A percentile compares a stretch with the other conserved stretches of the same genome.
phyloP scores from a whole-genome alignment of 2,888 invertebrate species.

The Boloria selene region DNA sequence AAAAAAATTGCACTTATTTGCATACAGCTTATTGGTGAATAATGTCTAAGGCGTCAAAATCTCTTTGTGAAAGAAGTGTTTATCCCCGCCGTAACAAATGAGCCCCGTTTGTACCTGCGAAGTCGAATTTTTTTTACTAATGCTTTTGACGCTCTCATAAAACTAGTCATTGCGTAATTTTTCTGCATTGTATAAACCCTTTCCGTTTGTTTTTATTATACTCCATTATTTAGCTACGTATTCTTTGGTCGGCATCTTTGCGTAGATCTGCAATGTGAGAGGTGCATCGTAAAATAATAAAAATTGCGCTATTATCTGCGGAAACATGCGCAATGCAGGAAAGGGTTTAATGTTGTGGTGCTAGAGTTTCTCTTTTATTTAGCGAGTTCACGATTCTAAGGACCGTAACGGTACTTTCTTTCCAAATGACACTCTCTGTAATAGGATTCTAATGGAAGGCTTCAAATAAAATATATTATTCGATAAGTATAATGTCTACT shows the following conservation, averaged over 20 bases:
- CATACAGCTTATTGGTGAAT: conserved; percentile 60
- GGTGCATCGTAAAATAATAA: conserved; percentile 73
- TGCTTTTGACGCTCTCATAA: conserved; percentile 59
- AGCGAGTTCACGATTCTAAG: conserved; percentile 47
- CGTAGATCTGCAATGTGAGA: conserved; percentile 72
- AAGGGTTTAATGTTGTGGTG: conserved; percentile 72
- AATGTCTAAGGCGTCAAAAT: conserved; percentile 36
- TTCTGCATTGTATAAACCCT: conserved; percentile 80
- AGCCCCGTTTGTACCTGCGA: conserved; percentile 72
- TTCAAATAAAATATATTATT: conserved; percentile 46
- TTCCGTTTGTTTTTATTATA: conserved; percentile 80
- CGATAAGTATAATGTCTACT: conserved; percentile 65
- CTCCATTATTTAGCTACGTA: conserved; percentile 62
- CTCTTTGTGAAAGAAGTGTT: conserved; percentile 39
- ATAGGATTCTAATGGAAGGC: conserved; percentile 57
- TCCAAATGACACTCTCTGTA: conserved; percentile 60
- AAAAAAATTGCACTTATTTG: conserved; percentile 68
- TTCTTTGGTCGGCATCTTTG: conserved; percentile 70
- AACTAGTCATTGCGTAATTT: conserved; percentile 77
- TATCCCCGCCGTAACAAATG: conserved; percentile 52
- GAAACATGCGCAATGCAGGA: conserved; percentile 61
- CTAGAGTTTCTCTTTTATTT: conserved; percentile 68
- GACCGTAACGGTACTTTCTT: conserved; percentile 69
- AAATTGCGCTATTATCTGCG: conserved; percentile 77
- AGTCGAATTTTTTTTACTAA: conserved; percentile 62